Conservation (phyloP, 1,140 invertebrate genomes). For the Centruroides sculpturatus region DNA sequence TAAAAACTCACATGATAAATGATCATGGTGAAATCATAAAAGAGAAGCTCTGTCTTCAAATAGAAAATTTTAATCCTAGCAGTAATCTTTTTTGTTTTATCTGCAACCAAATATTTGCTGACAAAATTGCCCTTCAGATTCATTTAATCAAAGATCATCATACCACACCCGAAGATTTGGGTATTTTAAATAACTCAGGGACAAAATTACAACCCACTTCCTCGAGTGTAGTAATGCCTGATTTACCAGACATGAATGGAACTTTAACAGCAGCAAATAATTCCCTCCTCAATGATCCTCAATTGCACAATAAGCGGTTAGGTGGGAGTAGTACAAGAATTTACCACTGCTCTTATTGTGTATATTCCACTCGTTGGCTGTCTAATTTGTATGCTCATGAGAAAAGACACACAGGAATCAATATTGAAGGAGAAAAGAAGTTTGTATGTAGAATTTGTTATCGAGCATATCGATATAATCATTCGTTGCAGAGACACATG, state of each 20-base stretch:
- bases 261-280: not conserved
- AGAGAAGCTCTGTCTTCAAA: slow-evolving; percentile 33
- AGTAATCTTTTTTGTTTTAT: slow-evolving; percentile 27
- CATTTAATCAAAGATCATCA: slow-evolving; percentile 40
- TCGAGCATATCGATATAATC: slow-evolving; percentile 25
- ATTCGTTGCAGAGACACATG: slow-evolving; percentile 26
- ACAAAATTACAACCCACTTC: not conserved
- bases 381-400: slow-evolving; percentile 84
- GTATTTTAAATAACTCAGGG: not conserved
- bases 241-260: not conserved
- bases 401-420: slow-evolving; percentile 48
- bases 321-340: slow-evolving; percentile 38
- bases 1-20: slow-evolving; percentile 68
- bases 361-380: slow-evolving; percentile 72
- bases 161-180: slow-evolving; percentile 22
- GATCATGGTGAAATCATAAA: slow-evolving; percentile 60
- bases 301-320: slow-evolving; percentile 1
- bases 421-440: slow-evolving; percentile 18
- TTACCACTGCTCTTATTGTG: slow-evolving; percentile 75
- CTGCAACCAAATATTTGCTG: slow-evolving; percentile 34
- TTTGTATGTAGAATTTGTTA: slow-evolving; percentile 26
- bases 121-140: slow-evolving; percentile 35
- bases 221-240: not conserved
- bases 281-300: not conserved
- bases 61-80: not conserved